These are phyloP conservation scores for Dreissena rostriformis DNA, from an alignment of 1,140 invertebrate genomes.

Conservation along the genomic window DNA sequence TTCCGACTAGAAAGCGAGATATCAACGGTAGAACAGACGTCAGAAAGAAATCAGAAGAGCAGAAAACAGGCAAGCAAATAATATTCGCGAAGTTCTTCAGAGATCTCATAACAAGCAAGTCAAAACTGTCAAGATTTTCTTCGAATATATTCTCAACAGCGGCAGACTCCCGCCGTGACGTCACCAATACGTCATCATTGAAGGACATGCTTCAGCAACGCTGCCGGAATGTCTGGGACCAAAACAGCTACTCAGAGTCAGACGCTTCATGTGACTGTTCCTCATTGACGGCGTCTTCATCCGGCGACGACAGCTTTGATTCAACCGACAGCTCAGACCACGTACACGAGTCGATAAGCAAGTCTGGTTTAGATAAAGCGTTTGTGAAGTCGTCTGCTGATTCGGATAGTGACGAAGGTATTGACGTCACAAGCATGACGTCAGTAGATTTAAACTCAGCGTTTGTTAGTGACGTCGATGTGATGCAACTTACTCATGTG, in stretches of 20 bases:
- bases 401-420: constrained; percentile 36
- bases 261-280: background rate
- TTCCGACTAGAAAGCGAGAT: background rate
- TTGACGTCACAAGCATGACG: constrained; percentile 36
- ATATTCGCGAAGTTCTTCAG: background rate
- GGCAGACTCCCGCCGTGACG: too few species aligned
- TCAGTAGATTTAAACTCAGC: constrained; percentile 27
- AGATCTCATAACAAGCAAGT: background rate
- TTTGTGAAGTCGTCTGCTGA: constrained; percentile 16
- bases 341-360: background rate
- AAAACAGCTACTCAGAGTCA: constrained; percentile 1
- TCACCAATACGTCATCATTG: too few species aligned
- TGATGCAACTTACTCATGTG: background rate
- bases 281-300: background rate
- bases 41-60: background rate
- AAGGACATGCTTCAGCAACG: background rate
- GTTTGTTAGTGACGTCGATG: constrained; percentile 11
- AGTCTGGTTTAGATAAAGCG: constrained; percentile 2
- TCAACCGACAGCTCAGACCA: background rate
- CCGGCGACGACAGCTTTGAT: background rate
- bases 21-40: background rate
- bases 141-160: too few species aligned
- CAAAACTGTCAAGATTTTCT: too few species aligned
- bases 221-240: constrained; percentile 13
- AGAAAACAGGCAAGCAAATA: background rate